A percentile compares a stretch with the other conserved stretches of the same genome.
phyloP scores from a whole-genome alignment of 37 sponge, comb jelly and placozoan genomes.

The Mnemiopsis leidyi region DNA sequence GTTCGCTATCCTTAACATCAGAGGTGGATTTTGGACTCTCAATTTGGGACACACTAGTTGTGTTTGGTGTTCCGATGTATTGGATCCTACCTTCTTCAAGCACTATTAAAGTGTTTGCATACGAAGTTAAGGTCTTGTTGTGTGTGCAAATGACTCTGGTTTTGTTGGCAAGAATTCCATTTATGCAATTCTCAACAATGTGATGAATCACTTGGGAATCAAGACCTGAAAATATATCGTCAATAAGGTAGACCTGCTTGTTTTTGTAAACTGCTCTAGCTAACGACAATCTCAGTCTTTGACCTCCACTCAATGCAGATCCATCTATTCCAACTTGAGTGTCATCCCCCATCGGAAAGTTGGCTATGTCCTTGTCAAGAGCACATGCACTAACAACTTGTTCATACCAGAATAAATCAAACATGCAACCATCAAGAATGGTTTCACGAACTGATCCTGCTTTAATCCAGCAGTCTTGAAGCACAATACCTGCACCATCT shows the following conservation, averaged over 20 bases:
- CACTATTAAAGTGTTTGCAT: conserved; percentile 77
- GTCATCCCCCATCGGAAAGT: conserved; percentile 83
- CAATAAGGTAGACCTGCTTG: conserved; percentile 87
- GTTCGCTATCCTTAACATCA: background rate
- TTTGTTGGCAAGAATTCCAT: conserved; percentile 76
- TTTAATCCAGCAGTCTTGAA: conserved; percentile 92
- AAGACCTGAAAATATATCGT: conserved; percentile 96
- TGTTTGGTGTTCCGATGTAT: conserved; percentile 71
- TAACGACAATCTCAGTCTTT: conserved; percentile 87
- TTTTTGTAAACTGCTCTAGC: conserved; percentile 97
- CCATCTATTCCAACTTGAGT: conserved; percentile 98
- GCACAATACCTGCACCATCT: conserved; percentile 61
- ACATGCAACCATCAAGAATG: conserved; percentile 85
- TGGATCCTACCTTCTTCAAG: conserved; percentile 78
- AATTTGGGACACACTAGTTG: background rate
- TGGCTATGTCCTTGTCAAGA: conserved; percentile 79
- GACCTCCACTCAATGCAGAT: conserved; percentile 96
- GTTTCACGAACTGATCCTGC: conserved; percentile 86
- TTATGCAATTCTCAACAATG: conserved; percentile 79
- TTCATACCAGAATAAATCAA: conserved; percentile 70
- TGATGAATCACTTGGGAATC: conserved; percentile 92
- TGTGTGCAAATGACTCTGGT: conserved; percentile 80
- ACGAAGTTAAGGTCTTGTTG: conserved; percentile 70
- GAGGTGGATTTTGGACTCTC: background rate
- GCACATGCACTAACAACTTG: conserved; percentile 85